These are phyloP conservation scores for Phaethornis superciliosus DNA, from an alignment of 2,113 vertebrate genomes.

Conservation along the genomic window DNA sequence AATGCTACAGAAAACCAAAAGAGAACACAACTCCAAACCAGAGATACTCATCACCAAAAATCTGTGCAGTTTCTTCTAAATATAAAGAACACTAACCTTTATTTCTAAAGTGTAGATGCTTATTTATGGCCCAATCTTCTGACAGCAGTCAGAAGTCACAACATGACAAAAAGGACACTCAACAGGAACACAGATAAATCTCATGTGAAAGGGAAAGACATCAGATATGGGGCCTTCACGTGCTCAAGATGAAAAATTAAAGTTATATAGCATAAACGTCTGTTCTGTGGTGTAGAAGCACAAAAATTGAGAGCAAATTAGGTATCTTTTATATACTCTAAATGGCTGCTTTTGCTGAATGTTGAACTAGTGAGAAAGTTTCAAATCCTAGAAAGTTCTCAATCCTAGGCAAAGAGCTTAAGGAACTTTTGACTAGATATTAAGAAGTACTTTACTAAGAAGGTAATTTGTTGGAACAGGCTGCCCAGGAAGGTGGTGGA, in stretches of 20 bases:
- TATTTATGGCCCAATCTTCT: neutral
- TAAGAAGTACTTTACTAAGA: no score
- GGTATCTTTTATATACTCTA: neutral
- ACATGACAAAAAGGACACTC: neutral
- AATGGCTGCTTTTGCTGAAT: neutral
- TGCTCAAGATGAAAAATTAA: neutral
- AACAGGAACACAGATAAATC: neutral
- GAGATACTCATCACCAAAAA: neutral
- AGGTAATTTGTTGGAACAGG: no score
- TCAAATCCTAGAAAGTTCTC: neutral
- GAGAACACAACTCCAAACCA: neutral
- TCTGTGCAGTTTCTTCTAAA: neutral
- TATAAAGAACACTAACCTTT: neutral
- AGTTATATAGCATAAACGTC: neutral
- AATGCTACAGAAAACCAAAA: neutral
- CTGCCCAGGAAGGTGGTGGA: no score
- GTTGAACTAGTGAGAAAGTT: neutral
- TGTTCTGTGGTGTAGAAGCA: neutral
- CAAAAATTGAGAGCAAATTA: neutral
- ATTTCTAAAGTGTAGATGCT: accelerated
- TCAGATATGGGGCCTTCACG: neutral
- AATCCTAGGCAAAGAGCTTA: no score
- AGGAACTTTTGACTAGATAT: no score
- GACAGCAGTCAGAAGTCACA: neutral
- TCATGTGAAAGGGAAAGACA: neutral